Evolutionary conservation across 2,113 vertebrate species (phyloP).

Genomic region (Guaruba guarouba): DNA sequence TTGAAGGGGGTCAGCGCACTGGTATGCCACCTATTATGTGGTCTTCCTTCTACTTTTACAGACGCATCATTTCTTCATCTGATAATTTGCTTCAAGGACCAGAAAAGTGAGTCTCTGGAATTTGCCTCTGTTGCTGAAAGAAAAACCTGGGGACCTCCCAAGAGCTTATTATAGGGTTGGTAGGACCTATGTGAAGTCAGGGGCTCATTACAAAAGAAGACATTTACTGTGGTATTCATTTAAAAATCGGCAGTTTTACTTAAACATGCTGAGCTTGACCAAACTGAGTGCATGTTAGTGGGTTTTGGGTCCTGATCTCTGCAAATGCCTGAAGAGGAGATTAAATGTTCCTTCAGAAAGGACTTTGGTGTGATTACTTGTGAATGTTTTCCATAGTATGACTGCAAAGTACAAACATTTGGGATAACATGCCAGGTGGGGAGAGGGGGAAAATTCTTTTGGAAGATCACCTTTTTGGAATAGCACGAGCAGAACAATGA

Average conservation of each 20-base stretch:
- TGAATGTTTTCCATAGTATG: background rate
- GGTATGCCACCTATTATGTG: conserved; percentile 35
- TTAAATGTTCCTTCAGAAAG: background rate
- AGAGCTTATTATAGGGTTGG: background rate
- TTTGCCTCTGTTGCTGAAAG: background rate
- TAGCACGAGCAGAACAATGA: background rate
- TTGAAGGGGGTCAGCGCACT: conserved; percentile 62
- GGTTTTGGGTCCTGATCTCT: background rate
- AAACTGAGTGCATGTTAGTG: background rate
- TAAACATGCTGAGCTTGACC: background rate
- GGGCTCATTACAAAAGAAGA: background rate
- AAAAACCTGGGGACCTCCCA: conserved; percentile 15
- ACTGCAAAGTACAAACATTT: background rate
- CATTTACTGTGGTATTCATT: background rate
- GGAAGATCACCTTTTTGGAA: background rate
- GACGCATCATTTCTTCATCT: background rate
- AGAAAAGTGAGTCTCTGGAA: conserved; percentile 44
- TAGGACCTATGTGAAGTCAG: background rate
- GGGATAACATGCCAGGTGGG: background rate
- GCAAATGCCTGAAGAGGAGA: background rate
- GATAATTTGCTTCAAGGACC: conserved; percentile 32
- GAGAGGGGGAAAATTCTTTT: background rate
- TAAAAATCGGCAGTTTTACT: background rate
- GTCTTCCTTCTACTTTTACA: background rate
- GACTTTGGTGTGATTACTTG: background rate